These are phyloP conservation scores for Epiperipatus broadwayi DNA, from an alignment of 2,888 invertebrate species.

Conservation along the genomic window DNA sequence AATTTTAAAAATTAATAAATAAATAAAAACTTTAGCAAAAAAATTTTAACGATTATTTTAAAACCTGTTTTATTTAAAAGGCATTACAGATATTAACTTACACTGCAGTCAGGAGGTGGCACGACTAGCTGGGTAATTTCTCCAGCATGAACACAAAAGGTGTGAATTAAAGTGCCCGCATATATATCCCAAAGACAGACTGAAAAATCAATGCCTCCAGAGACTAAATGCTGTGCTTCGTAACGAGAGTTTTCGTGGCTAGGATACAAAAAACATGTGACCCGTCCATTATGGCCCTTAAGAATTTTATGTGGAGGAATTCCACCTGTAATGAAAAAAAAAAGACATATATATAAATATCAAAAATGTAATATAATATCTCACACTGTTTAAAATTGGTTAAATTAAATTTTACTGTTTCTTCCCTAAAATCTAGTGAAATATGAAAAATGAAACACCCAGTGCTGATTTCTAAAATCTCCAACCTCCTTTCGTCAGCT, in stretches of 20 bases:
- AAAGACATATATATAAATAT: background rate
- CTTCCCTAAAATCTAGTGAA: no score
- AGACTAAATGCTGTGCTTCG: slow-evolving; percentile 68
- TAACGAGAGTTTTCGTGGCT: slow-evolving; percentile 65
- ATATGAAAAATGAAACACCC: no score
- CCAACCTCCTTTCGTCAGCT: no score
- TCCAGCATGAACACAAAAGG: slow-evolving; percentile 94
- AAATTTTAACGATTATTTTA: slow-evolving; percentile 5
- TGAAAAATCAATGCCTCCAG: slow-evolving; percentile 93
- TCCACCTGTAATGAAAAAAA: slow-evolving; percentile 55
- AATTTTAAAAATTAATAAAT: background rate
- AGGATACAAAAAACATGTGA: slow-evolving; percentile 85
- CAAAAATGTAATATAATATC: slow-evolving; percentile 9
- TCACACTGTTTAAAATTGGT: background rate
- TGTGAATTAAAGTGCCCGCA: slow-evolving; percentile 64
- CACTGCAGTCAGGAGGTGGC: slow-evolving; percentile 59
- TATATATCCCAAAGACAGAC: slow-evolving; percentile 90
- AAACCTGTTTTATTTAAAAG: background rate
- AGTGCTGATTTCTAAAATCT: no score
- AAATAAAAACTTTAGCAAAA: background rate
- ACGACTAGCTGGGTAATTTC: slow-evolving; percentile 84
- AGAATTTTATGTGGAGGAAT: slow-evolving; percentile 70
- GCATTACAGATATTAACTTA: slow-evolving; percentile 21
- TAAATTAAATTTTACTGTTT: slow-evolving; percentile 4
- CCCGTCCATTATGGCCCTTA: slow-evolving; percentile 72